Conservation (phyloP, 2,113 vertebrate genomes). For the Uropsilus gracilis region DNA sequence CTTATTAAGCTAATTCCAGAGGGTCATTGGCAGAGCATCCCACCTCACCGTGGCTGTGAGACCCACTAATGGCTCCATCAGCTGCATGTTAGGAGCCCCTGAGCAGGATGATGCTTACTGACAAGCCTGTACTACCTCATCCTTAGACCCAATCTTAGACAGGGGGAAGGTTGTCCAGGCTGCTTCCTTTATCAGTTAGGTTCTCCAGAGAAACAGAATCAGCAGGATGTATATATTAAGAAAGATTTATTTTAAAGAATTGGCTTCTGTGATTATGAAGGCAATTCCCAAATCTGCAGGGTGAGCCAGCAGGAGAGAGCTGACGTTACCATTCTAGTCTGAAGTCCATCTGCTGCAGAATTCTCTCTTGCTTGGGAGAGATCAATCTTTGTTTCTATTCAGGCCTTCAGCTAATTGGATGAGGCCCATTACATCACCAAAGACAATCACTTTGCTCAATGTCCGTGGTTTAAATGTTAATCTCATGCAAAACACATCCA, state of each 20-base stretch:
- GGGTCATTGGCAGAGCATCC: no score
- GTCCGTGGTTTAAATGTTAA: background rate
- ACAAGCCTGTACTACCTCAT: background rate
- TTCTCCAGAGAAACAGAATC: background rate
- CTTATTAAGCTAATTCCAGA: background rate
- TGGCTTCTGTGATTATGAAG: background rate
- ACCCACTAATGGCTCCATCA: accelerated
- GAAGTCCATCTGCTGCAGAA: background rate
- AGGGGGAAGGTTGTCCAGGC: background rate
- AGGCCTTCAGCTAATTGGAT: background rate
- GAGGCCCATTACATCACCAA: background rate
- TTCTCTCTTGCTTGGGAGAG: accelerated
- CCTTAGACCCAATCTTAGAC: background rate
- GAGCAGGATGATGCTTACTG: background rate
- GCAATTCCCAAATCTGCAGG: background rate
- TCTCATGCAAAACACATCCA: background rate
- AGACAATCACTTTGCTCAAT: background rate
- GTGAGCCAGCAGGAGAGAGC: background rate
- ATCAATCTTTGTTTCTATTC: background rate
- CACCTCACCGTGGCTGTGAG: no score
- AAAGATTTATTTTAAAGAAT: background rate
- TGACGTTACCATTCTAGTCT: background rate
- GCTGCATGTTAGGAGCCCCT: no score
- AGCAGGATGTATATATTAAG: background rate
- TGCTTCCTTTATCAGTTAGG: no score